Evolutionary conservation across 2,888 invertebrate species (phyloP).

Genomic region (Eurytoma californica): DNA sequence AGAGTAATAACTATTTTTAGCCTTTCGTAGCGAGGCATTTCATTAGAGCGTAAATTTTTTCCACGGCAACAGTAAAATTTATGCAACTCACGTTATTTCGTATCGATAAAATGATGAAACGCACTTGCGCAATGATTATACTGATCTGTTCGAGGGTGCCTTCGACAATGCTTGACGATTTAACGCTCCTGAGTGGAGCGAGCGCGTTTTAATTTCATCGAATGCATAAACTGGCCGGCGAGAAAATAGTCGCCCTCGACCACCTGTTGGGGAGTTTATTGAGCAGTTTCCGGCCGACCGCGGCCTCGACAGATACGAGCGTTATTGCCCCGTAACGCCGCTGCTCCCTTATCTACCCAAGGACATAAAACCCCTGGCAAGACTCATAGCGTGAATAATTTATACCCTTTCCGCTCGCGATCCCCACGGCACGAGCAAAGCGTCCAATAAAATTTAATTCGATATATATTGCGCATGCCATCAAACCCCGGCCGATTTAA

Average conservation of each 20-base stretch:
- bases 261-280: conserved; percentile 2
- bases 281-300: neutral
- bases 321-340: neutral
- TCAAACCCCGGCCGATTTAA: neutral
- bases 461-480: neutral
- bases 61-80: too few relatives aligned
- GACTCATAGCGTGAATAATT: conserved; percentile 1
- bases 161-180: too few relatives aligned
- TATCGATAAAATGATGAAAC: too few relatives aligned
- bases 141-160: too few relatives aligned
- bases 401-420: neutral
- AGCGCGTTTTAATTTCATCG: too few relatives aligned
- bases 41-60: too few relatives aligned
- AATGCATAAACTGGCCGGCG: too few relatives aligned
- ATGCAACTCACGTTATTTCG: too few relatives aligned
- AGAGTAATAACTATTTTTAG: too few relatives aligned
- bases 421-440: neutral
- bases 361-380: neutral
- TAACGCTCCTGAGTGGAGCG: too few relatives aligned
- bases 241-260: neutral
- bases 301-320: conserved; percentile 3
- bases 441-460: conserved; percentile 17
- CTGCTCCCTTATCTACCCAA: neutral
- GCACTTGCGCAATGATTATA: too few relatives aligned
- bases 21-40: too few relatives aligned